Evolutionary conservation across 2,797 vertebrate genomes (phyloP).

Genomic region (Phataginus tricuspis): DNA sequence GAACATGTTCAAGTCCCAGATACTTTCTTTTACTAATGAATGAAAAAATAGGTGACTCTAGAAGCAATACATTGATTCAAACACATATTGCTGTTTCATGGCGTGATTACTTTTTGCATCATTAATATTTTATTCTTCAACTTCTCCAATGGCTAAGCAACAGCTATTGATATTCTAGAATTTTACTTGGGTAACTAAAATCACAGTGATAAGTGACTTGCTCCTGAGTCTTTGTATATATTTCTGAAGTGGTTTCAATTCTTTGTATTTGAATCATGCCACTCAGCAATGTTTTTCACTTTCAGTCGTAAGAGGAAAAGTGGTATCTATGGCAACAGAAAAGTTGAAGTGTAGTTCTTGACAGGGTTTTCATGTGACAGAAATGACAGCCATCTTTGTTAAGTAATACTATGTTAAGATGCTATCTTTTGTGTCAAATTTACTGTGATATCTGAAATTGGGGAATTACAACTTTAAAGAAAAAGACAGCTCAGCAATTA

Average conservation of each 20-base stretch:
- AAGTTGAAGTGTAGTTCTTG: constrained; percentile 55
- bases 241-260: constrained; percentile 56
- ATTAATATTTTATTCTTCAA: not conserved
- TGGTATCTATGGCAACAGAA: constrained; percentile 79
- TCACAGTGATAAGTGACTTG: not conserved
- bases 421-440: constrained; percentile 64
- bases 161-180: not conserved
- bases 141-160: not conserved
- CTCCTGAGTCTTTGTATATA: constrained; percentile 33
- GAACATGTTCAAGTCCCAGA: not conserved
- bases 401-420: constrained; percentile 71
- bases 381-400: constrained; percentile 74
- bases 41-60: not conserved
- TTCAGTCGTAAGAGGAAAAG: constrained; percentile 69
- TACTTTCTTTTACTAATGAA: not conserved
- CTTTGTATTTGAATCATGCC: constrained; percentile 55
- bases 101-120: not conserved
- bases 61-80: not conserved
- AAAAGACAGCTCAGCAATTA: constrained; percentile 59
- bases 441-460: constrained; percentile 52
- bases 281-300: constrained; percentile 56
- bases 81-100: not conserved
- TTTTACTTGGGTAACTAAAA: constrained; percentile 33
- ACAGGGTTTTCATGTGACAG: constrained; percentile 58
- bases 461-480: constrained; percentile 54